Evolutionary conservation across 2,888 invertebrate species (phyloP).

Genomic region (Hypselothyrea guttata): DNA sequence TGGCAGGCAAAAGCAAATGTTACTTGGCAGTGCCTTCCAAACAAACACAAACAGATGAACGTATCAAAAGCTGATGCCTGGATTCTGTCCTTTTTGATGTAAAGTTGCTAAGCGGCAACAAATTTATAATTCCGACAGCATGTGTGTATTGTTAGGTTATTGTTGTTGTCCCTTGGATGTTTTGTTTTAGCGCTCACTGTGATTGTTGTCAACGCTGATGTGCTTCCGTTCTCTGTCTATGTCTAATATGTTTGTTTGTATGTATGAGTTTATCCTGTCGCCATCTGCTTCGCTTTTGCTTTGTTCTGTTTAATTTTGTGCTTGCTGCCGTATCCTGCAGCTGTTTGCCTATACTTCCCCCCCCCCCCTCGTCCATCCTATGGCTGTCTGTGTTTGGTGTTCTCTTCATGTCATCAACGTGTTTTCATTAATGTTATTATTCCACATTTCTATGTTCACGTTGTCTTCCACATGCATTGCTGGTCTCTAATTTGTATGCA

Average conservation of each 20-base stretch:
- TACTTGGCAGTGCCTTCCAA: constrained; percentile 3
- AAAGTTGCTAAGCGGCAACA: constrained; percentile 65
- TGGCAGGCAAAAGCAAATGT: constrained; percentile 32
- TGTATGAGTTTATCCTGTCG: constrained; percentile 60
- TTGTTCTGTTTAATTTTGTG: constrained; percentile 74
- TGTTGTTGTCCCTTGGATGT: constrained; percentile 37
- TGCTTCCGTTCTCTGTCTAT: constrained; percentile 33
- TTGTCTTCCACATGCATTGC: constrained; percentile 55
- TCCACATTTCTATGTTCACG: constrained; percentile 72
- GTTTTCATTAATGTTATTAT: constrained; percentile 76
- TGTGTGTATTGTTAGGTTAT: constrained; percentile 40
- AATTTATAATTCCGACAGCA: constrained; percentile 57
- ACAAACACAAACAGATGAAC: constrained; percentile 15
- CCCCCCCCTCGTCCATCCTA: neutral
- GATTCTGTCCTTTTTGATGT: constrained; percentile 55
- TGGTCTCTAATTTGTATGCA: constrained; percentile 72
- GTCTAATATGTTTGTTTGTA: constrained; percentile 17
- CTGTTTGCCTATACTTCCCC: constrained; percentile 42
- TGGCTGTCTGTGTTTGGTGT: constrained; percentile 1
- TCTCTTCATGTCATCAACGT: constrained; percentile 54
- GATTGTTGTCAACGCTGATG: constrained; percentile 59
- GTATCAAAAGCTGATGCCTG: constrained; percentile 45
- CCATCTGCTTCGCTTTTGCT: constrained; percentile 67
- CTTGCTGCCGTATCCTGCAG: constrained; percentile 67
- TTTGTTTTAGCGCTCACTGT: constrained; percentile 66